phyloP scores from a whole-genome alignment of 1,140 invertebrate species.

The Chrysomallon squamiferum region DNA sequence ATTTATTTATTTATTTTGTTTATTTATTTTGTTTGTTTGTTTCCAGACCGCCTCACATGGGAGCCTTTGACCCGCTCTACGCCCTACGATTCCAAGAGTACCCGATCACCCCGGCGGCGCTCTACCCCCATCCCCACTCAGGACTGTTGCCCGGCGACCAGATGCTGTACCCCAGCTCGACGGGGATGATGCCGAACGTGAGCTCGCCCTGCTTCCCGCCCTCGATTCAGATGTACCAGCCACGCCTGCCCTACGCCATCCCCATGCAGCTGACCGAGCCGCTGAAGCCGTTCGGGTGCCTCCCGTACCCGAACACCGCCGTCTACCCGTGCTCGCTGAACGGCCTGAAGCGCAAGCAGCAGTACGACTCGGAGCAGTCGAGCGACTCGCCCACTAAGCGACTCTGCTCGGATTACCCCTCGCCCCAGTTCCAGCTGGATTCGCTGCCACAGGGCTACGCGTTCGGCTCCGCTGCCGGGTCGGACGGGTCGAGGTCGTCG shows the following conservation, averaged over 20 bases:
- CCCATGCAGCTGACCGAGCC: slow-evolving; percentile 5
- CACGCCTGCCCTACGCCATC: neutral
- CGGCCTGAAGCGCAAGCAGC: slow-evolving; percentile 14
- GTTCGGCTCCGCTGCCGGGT: neutral
- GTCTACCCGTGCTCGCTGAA: slow-evolving; percentile 15
- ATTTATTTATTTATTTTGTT: no score
- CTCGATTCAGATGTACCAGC: no score
- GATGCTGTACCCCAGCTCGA: no score
- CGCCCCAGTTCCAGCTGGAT: neutral
- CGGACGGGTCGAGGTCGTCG: neutral
- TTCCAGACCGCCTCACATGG: no score
- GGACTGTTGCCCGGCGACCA: no score
- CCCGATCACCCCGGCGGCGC: no score
- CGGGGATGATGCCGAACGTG: no score
- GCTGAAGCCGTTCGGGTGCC: slow-evolving; percentile 6
- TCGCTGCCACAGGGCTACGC: neutral
- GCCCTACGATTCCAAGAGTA: no score
- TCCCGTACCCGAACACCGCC: neutral
- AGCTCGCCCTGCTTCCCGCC: no score
- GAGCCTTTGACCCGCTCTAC: no score
- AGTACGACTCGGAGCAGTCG: neutral
- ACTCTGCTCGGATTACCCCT: slow-evolving; percentile 3
- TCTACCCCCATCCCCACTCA: no score
- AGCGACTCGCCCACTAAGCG: neutral
- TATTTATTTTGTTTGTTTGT: no score